Conservation (phyloP, 2,113 vertebrate species). For the Romanogobio albipinnatus region DNA sequence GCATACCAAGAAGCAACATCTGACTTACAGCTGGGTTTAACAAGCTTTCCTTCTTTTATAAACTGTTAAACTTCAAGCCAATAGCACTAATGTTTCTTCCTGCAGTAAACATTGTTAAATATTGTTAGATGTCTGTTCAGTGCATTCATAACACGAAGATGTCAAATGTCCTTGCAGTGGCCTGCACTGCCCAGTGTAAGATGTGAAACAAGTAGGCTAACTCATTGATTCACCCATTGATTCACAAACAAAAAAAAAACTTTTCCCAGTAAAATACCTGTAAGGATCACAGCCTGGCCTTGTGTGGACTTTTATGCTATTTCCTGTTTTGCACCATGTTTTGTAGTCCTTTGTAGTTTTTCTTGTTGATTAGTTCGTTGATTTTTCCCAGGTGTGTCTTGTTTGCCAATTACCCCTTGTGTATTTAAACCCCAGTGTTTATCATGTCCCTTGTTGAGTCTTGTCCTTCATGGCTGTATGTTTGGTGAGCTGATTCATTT, state of each 20-base stretch:
- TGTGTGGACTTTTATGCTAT: too few species aligned
- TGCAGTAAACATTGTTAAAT: slow-evolving; percentile 11
- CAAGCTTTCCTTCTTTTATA: slow-evolving; percentile 5
- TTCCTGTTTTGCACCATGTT: too few species aligned
- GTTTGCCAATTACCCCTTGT: too few species aligned
- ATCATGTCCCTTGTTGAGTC: too few species aligned
- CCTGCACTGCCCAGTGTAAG: background rate
- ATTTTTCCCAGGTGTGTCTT: too few species aligned
- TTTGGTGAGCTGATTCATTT: too few species aligned
- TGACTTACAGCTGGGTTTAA: slow-evolving; percentile 36
- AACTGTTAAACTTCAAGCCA: slow-evolving; percentile 16
- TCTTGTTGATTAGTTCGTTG: too few species aligned
- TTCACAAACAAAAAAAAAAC: background rate
- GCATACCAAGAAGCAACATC: slow-evolving; percentile 20
- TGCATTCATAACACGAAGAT: slow-evolving; percentile 9
- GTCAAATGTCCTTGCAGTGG: background rate
- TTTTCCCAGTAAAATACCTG: too few species aligned
- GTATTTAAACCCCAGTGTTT: too few species aligned
- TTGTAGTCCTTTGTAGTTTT: too few species aligned
- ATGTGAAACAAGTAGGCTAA: background rate
- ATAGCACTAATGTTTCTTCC: slow-evolving; percentile 12
- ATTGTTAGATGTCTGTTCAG: background rate
- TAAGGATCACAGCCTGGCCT: too few species aligned
- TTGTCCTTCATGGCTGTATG: too few species aligned
- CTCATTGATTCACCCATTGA: background rate